Evolutionary conservation across 2,888 invertebrate genomes (phyloP).

Genomic region (Xestia ashworthii): DNA sequence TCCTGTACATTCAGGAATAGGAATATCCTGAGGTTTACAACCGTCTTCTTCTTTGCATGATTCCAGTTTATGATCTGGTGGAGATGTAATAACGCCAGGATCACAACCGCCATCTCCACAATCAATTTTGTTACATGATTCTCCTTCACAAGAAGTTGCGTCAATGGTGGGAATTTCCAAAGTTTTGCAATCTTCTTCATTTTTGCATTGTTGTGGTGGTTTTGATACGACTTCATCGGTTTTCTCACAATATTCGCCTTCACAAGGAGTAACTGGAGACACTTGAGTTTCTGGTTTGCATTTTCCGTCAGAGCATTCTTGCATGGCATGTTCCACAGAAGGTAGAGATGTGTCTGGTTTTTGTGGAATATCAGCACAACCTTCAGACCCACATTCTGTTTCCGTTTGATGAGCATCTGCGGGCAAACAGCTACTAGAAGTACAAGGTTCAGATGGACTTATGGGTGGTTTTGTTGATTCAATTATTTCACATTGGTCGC

Average conservation of each 20-base stretch:
- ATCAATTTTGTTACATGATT: slow-evolving; percentile 55
- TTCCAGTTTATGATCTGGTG: slow-evolving; percentile 48
- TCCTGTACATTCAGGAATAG: slow-evolving; percentile 73
- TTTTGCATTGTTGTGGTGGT: slow-evolving; percentile 54
- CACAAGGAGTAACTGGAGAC: slow-evolving; percentile 67
- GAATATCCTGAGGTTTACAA: slow-evolving; percentile 63
- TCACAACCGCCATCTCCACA: slow-evolving; percentile 47
- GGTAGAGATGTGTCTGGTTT: slow-evolving; percentile 48
- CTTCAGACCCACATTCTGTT: slow-evolving; percentile 70
- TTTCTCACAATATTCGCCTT: slow-evolving; percentile 69
- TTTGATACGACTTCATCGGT: slow-evolving; percentile 29
- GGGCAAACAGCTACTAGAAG: slow-evolving; percentile 68
- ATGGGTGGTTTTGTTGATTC: slow-evolving; percentile 70
- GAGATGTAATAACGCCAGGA: slow-evolving; percentile 51
- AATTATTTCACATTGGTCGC: slow-evolving; percentile 77
- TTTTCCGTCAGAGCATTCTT: slow-evolving; percentile 63
- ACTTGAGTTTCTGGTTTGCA: slow-evolving; percentile 58
- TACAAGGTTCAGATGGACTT: slow-evolving; percentile 63
- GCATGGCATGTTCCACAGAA: slow-evolving; percentile 46
- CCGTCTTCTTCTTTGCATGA: slow-evolving; percentile 68
- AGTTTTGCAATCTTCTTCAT: slow-evolving; percentile 60
- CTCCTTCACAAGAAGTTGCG: slow-evolving; percentile 52
- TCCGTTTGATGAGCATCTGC: slow-evolving; percentile 58
- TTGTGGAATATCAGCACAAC: slow-evolving; percentile 65
- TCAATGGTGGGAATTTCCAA: slow-evolving; percentile 43